Conservation (phyloP, 1,140 invertebrate genomes). For the Conopomorpha cramerella region DNA sequence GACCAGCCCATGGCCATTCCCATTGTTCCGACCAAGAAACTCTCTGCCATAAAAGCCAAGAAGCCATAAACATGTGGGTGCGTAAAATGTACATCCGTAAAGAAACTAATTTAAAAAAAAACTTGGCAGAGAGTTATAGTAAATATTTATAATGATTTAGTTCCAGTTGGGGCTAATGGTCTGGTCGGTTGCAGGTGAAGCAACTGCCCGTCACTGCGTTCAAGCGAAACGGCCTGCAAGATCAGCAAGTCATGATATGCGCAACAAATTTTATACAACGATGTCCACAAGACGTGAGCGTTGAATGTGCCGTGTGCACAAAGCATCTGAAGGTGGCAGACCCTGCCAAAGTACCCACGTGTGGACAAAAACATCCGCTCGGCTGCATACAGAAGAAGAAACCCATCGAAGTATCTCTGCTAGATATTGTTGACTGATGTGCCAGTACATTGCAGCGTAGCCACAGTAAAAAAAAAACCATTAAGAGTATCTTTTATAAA, state of each 20-base stretch:
- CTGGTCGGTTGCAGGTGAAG: conserved; percentile 37
- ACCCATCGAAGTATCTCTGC: conserved; percentile 30
- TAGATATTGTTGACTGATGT: no score
- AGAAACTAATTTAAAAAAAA: neutral
- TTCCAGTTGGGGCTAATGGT: no score
- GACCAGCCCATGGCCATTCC: conserved; percentile 24
- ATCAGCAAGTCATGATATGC: conserved; percentile 39
- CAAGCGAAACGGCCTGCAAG: conserved; percentile 47
- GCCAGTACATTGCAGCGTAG: no score
- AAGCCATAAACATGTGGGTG: conserved; percentile 13
- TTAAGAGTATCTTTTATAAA: no score
- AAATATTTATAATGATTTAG: no score
- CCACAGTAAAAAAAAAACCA: no score
- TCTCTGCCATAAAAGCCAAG: conserved; percentile 19
- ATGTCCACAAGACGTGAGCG: conserved; percentile 28
- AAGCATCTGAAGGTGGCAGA: conserved; percentile 24
- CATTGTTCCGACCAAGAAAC: conserved; percentile 36
- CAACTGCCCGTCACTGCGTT: conserved; percentile 39
- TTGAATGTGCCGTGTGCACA: conserved; percentile 24
- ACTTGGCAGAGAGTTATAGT: no score
- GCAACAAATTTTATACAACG: conserved; percentile 34
- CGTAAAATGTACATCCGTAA: conserved; percentile 12
- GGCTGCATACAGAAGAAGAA: conserved; percentile 22
- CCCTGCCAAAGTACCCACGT: conserved; percentile 29
- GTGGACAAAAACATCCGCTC: conserved; percentile 10